Conservation (phyloP, 2,113 vertebrate species). For the Mobula birostris region DNA sequence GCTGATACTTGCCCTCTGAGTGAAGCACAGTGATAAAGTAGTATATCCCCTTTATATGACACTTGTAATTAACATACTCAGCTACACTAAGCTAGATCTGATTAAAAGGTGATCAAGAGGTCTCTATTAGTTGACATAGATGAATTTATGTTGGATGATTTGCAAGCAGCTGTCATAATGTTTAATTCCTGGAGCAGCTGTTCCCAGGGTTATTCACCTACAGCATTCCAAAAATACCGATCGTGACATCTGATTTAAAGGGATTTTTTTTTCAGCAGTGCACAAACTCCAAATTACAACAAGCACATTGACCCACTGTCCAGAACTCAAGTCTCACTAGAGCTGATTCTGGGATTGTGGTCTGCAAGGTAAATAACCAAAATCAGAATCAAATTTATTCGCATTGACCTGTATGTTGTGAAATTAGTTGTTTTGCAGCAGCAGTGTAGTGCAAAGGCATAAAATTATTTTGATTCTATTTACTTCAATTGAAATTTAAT, state of each 20-base stretch:
- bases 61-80: slow-evolving; percentile 11
- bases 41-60: neutral
- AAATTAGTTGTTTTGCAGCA: no score
- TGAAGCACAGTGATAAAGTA: slow-evolving; percentile 4
- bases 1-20: neutral
- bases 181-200: slow-evolving; percentile 1
- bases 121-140: neutral
- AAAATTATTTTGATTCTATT: no score
- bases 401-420: no score
- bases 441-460: no score
- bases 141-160: slow-evolving; percentile 21
- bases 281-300: neutral
- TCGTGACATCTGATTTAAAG: neutral
- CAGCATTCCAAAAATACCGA: neutral
- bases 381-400: no score
- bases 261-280: neutral
- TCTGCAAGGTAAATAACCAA: neutral
- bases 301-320: neutral
- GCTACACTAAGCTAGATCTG: neutral
- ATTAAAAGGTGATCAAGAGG: slow-evolving; percentile 3
- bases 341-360: neutral
- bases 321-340: no score
- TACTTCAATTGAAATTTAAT: no score
- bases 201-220: neutral
- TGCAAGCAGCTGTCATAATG: neutral